Evolutionary conservation across 2,797 vertebrate genomes (phyloP), one percentile per base, ranked within the genome.

Genomic region (Uromys caudimaculatus): DNA sequence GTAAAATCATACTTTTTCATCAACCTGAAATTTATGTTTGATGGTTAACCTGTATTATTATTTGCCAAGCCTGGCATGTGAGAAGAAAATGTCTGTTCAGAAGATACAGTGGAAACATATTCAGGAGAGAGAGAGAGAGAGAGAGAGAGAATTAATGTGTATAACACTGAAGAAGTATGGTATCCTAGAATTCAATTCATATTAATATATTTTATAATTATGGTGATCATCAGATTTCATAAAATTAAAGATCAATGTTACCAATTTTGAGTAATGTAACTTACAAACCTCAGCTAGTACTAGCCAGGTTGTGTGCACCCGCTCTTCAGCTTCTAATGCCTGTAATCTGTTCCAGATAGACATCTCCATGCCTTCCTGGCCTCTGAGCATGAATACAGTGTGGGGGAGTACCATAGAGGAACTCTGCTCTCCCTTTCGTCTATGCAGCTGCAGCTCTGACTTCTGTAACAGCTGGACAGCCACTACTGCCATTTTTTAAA

Each of bases 161-260:
- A 16, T 21, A 77, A 41, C 71, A 32, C 24, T 76, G 3, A 58
- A 76, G 24, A 6, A 81, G 87, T 88, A 77, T 58, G 32, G 78
- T 8, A 21, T 16, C 83, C 56, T 60, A 47, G 1, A 75, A 38
- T 69, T 94, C 62, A 58, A 85, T 64, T 90, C 11, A 76, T 71
- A 56, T 76, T 75, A 90, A 60, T 91, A 44, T 10, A 76, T 83
- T 75, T 95, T 94, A 73, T 82, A 71, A 32, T 93, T 44, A 93
- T 47, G 50, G n/a, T 47, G 38, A 14, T 90, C 85, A 81, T 29
- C 29, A n/a, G 27, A 73, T 64, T 16, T 67, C 32, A 50, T 81
- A 62, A 89, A 90, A 64, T 78, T 75, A 60, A 81, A 94, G 85
- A 58, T 54, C n/a, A 76, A 44, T 71, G 60, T 85, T 21, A 86